A percentile compares a stretch with the other conserved stretches of the same genome.
Evolutionary conservation across 1,140 invertebrate species (phyloP).

Genomic region (Philopotamus ludificatus): DNA sequence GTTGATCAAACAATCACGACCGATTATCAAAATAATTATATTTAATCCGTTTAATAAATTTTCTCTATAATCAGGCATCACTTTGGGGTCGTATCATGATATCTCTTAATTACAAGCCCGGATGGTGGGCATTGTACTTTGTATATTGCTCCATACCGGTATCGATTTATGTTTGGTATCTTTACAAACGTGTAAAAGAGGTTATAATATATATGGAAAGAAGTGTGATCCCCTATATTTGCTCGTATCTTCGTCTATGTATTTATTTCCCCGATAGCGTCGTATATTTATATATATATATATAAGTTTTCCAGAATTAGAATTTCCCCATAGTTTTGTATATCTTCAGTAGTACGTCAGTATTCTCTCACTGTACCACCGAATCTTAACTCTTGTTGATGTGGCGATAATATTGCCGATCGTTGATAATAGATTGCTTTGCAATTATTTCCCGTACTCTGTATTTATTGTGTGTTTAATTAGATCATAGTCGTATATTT

Average conservation of each 20-base stretch:
- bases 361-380: too few relatives aligned
- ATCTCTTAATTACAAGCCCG: constrained; percentile 73
- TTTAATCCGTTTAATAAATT: neutral
- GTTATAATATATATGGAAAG: constrained; percentile 50
- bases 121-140: constrained; percentile 75
- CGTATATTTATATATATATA: neutral
- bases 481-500: too few relatives aligned
- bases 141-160: constrained; percentile 74
- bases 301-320: neutral
- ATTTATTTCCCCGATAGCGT: too few relatives aligned
- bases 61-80: constrained; percentile 56
- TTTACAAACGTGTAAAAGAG: constrained; percentile 66
- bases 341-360: neutral
- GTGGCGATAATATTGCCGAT: too few relatives aligned
- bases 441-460: constrained; percentile 9
- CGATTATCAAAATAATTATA: neutral
- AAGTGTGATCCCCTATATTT: constrained; percentile 12
- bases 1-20: constrained; percentile 45
- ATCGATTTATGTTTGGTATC: constrained; percentile 67
- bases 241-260: constrained; percentile 1
- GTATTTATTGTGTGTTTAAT: constrained; percentile 1
- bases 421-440: constrained; percentile 34
- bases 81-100: constrained; percentile 71
- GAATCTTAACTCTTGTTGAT: neutral
- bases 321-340: neutral